Evolutionary conservation across 2,113 vertebrate species (phyloP).

Genomic region (Sinocyclocheilus anshuiensis): DNA sequence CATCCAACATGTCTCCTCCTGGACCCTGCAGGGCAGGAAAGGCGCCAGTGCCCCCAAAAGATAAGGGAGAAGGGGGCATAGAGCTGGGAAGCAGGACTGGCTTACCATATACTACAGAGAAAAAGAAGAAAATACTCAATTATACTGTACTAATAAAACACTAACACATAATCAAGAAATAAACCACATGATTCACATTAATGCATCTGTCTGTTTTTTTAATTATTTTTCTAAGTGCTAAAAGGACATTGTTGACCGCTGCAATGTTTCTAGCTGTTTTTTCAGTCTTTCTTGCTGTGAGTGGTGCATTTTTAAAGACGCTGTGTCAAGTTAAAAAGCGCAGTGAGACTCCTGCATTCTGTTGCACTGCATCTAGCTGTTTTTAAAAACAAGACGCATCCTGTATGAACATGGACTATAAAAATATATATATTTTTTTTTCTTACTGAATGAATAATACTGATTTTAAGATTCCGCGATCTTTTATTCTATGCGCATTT

Average conservation of each 20-base stretch:
- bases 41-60: slow-evolving; percentile 70
- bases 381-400: background rate
- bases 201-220: background rate
- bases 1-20: slow-evolving; percentile 44
- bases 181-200: background rate
- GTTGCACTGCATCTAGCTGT: background rate
- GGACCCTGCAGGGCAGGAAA: slow-evolving; percentile 46
- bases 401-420: background rate
- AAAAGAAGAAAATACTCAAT: slow-evolving; percentile 45
- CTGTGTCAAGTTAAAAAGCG: background rate
- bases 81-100: slow-evolving; percentile 81
- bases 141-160: background rate
- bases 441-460: no score
- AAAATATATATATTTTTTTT: background rate
- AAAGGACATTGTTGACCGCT: background rate
- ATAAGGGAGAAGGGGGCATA: slow-evolving; percentile 74
- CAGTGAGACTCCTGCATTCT: background rate
- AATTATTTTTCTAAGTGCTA: background rate
- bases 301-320: background rate
- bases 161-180: background rate
- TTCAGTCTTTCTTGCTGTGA: background rate
- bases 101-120: slow-evolving; percentile 82
- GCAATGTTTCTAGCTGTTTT: background rate
- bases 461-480: background rate
- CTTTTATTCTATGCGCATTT: background rate